These are phyloP conservation scores for Heterodera filipjevi DNA, from an alignment of 2,888 invertebrate genomes.

Conservation along the genomic window DNA sequence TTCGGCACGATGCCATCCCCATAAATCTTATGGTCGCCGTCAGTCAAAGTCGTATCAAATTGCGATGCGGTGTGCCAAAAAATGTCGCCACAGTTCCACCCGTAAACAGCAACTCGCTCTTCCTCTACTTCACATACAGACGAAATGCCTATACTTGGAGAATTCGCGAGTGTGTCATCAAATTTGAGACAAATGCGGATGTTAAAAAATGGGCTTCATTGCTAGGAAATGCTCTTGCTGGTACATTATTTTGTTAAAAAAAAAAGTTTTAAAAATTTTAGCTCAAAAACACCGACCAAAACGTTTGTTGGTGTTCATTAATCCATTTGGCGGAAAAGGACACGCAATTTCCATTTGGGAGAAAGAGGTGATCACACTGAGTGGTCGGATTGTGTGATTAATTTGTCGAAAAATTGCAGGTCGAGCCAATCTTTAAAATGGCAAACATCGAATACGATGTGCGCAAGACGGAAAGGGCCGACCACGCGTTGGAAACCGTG, in stretches of 20 bases:
- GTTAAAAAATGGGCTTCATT: conserved; percentile 47
- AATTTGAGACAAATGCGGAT: conserved; percentile 48
- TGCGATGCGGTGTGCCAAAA: conserved; percentile 42
- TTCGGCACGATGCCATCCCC: conserved; percentile 35
- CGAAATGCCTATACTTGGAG: conserved; percentile 61
- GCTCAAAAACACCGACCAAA: conserved; percentile 71
- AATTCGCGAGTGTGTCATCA: conserved; percentile 47
- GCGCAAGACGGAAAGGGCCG: conserved; percentile 76
- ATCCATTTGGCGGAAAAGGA: conserved; percentile 82
- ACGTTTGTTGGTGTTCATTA: conserved; percentile 78
- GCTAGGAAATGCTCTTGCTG: conserved; percentile 36
- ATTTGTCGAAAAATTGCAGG: conserved; percentile 41
- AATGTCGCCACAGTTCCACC: neutral
- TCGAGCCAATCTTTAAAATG: conserved; percentile 68
- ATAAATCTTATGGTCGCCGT: conserved; percentile 44
- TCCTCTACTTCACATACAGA: conserved; percentile 60
- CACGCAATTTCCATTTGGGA: conserved; percentile 77
- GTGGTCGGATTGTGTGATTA: neutral
- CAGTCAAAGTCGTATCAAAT: conserved; percentile 41
- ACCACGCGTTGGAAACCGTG: conserved; percentile 76
- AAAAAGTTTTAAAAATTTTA: conserved; percentile 31
- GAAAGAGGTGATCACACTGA: conserved; percentile 70
- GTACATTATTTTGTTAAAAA: conserved; percentile 25
- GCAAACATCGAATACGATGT: conserved; percentile 71
- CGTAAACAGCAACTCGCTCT: conserved; percentile 43